phyloP scores from a whole-genome alignment of 2,113 vertebrate genomes.

The Amia ocellicauda region DNA sequence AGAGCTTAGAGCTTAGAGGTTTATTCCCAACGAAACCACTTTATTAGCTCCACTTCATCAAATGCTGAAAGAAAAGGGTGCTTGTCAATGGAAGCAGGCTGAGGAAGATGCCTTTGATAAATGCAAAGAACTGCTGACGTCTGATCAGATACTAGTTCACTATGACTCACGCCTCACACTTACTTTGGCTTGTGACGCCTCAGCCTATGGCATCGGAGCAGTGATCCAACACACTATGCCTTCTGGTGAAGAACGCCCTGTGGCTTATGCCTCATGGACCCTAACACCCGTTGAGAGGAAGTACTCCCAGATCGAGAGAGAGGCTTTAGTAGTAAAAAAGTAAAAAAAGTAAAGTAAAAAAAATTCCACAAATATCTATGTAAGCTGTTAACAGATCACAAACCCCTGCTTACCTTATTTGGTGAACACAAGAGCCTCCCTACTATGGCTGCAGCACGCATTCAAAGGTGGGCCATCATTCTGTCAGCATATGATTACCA shows the following conservation, averaged over 20 bases:
- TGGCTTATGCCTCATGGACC: conserved; percentile 16
- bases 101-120: conserved; percentile 15
- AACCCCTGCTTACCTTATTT: conserved; percentile 6
- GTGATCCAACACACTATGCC: conserved; percentile 20
- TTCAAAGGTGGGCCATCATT: conserved; percentile 7
- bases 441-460: conserved; percentile 6
- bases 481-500: conserved; percentile 19
- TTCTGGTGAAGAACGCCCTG: conserved; percentile 2
- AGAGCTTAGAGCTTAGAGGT: conserved; percentile 10
- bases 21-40: conserved; percentile 15
- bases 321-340: conserved; percentile 12
- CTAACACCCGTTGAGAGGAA: conserved; percentile 18
- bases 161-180: conserved; percentile 10
- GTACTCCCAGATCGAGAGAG: conserved; percentile 9
- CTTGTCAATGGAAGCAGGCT: conserved; percentile 6
- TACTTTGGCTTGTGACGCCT: conserved; percentile 20
- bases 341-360: too few relatives aligned
- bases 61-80: not conserved
- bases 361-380: conserved; percentile 20
- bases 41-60: conserved; percentile 11
- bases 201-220: conserved; percentile 21
- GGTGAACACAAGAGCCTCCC: conserved; percentile 10
- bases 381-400: conserved; percentile 19
- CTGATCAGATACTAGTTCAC: conserved; percentile 13
- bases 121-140: conserved; percentile 21